Percentiles rank a stretch among this genome's conserved stretches.
These are phyloP conservation scores for Scytalopus superciliaris DNA, from an alignment of 2,113 vertebrate species.

Conservation along the genomic window DNA sequence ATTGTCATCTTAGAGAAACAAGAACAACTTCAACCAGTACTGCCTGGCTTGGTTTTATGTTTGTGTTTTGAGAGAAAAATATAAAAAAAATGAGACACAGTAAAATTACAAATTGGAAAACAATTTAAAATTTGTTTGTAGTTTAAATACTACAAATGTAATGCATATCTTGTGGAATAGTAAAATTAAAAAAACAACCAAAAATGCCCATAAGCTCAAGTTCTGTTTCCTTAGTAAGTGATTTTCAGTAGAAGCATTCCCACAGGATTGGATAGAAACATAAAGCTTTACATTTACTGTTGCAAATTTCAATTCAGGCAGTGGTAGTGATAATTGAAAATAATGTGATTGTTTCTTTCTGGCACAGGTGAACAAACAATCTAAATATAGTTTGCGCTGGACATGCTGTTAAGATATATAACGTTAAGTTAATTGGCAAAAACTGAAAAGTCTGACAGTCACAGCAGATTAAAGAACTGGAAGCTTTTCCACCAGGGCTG, in stretches of 20 bases:
- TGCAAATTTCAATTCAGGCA: background rate
- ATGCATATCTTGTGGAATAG: background rate
- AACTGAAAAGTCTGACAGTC: background rate
- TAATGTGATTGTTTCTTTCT: background rate
- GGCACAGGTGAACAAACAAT: background rate
- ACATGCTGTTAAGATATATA: background rate
- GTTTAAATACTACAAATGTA: background rate
- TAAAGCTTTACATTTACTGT: background rate
- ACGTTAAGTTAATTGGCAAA: background rate
- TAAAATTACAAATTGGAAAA: background rate
- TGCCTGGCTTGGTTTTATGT: background rate
- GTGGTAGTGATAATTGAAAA: background rate
- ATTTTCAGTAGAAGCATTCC: background rate
- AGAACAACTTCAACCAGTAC: background rate
- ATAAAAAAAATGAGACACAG: background rate
- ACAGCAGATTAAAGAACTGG: background rate
- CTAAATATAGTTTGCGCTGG: background rate
- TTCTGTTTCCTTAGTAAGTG: background rate
- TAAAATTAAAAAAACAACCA: background rate
- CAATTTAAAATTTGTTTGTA: background rate
- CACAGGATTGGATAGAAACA: accelerated
- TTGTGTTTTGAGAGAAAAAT: background rate
- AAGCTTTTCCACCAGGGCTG: background rate
- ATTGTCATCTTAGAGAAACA: background rate
- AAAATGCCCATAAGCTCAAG: background rate